Conservation (phyloP, 2,113 vertebrate genomes). For the Alethe diademata region DNA sequence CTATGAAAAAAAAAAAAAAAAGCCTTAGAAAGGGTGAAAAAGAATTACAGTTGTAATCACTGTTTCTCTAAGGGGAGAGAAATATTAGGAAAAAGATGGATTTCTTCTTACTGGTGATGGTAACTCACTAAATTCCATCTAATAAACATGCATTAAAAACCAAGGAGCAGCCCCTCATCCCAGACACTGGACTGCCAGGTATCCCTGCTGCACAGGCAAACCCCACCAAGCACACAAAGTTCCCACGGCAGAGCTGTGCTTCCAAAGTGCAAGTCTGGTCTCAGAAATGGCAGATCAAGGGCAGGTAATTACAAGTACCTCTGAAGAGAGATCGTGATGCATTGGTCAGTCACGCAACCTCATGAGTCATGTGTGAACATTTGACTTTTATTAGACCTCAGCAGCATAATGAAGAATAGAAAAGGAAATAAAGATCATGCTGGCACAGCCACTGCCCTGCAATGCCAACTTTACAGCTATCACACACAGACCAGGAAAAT, state of each 20-base stretch:
- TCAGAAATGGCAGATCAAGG: neutral
- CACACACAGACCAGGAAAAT: neutral
- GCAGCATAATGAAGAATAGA: neutral
- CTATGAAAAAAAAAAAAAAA: neutral
- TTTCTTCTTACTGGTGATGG: neutral
- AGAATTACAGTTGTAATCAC: neutral
- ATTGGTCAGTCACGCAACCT: neutral
- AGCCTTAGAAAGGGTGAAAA: neutral
- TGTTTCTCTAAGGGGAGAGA: neutral
- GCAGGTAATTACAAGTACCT: neutral
- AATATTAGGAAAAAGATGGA: neutral
- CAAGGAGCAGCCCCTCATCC: neutral
- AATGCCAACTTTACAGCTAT: neutral
- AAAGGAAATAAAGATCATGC: neutral
- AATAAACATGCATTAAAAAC: neutral
- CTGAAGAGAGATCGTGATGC: neutral
- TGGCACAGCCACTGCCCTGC: neutral
- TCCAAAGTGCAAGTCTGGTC: neutral
- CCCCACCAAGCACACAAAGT: neutral
- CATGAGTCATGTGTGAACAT: neutral
- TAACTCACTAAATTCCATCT: fast-evolving
- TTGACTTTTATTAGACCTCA: neutral
- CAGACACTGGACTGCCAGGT: neutral
- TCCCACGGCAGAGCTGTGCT: neutral
- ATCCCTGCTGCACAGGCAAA: neutral